Conservation (phyloP, 2,888 invertebrate genomes). For the Drosophila barbarae region DNA sequence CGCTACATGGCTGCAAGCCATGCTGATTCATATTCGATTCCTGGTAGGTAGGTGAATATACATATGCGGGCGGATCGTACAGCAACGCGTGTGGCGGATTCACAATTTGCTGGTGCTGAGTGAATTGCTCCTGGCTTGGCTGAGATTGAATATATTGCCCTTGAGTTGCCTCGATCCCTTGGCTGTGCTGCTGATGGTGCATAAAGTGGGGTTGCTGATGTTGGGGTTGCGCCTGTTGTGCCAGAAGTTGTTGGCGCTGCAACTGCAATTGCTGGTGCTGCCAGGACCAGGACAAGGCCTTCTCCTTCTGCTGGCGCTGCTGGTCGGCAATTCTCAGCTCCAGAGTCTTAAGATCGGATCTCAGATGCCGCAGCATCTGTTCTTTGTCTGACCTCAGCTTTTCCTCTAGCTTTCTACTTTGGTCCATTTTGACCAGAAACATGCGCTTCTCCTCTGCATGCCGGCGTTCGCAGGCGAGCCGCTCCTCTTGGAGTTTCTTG, state of each 20-base stretch:
- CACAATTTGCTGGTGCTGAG: not conserved
- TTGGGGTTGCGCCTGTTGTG: conserved; percentile 11
- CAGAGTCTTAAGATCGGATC: conserved; percentile 20
- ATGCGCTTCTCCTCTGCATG: conserved; percentile 57
- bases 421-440: conserved; percentile 54
- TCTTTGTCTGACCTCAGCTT: conserved; percentile 27
- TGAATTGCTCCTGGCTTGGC: not conserved
- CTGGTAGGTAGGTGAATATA: conserved; percentile 8
- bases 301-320: conserved; percentile 29
- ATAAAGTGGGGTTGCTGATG: conserved; percentile 16
- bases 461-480: conserved; percentile 44
- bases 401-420: conserved; percentile 51
- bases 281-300: conserved; percentile 21
- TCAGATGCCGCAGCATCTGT: conserved; percentile 20
- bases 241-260: conserved; percentile 11
- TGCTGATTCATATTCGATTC: conserved; percentile 10
- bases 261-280: conserved; percentile 16
- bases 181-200: conserved; percentile 7
- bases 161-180: not conserved
- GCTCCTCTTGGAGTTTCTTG: conserved; percentile 30
- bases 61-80: conserved; percentile 6
- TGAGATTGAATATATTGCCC: not conserved
- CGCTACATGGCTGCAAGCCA: conserved; percentile 2
- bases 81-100: conserved; percentile 2
- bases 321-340: conserved; percentile 40